Conservation (phyloP, 2,888 invertebrate species). For the Agrotis clavis region DNA sequence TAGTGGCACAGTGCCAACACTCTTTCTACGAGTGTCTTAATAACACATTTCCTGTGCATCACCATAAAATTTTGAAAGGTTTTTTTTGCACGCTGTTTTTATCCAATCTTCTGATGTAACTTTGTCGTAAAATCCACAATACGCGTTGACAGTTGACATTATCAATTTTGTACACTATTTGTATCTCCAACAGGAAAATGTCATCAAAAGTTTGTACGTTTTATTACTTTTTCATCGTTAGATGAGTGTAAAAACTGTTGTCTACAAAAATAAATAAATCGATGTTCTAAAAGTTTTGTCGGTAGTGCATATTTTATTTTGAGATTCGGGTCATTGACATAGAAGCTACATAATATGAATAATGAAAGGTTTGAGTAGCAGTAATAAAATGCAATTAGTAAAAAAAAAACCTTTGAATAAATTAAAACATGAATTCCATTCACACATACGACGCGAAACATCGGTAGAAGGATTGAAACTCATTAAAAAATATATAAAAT, state of each 20-base stretch:
- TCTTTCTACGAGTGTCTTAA: conserved; percentile 40
- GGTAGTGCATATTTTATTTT: neutral
- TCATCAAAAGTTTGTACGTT: conserved; percentile 16
- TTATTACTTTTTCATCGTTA: conserved; percentile 21
- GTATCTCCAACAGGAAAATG: conserved; percentile 17
- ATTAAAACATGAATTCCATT: neutral
- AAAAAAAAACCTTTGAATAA: too few species aligned
- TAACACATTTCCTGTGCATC: conserved; percentile 56
- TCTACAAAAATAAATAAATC: neutral
- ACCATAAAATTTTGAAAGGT: conserved; percentile 51
- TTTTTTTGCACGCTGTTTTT: conserved; percentile 35
- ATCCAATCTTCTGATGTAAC: conserved; percentile 27
- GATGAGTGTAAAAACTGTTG: neutral
- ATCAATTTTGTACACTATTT: neutral
- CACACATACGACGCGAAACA: neutral
- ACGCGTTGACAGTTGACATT: conserved; percentile 24
- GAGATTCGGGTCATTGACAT: neutral
- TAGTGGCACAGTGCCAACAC: conserved; percentile 54
- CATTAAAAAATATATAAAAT: conserved; percentile 14
- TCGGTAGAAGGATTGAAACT: neutral
- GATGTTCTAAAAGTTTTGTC: neutral
- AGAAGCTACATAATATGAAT: neutral
- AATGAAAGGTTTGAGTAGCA: too few species aligned
- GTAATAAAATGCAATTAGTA: too few species aligned
- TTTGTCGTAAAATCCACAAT: conserved; percentile 34